Conservation (phyloP, 2,797 vertebrate genomes). For the Micropoecilia bifurca region DNA sequence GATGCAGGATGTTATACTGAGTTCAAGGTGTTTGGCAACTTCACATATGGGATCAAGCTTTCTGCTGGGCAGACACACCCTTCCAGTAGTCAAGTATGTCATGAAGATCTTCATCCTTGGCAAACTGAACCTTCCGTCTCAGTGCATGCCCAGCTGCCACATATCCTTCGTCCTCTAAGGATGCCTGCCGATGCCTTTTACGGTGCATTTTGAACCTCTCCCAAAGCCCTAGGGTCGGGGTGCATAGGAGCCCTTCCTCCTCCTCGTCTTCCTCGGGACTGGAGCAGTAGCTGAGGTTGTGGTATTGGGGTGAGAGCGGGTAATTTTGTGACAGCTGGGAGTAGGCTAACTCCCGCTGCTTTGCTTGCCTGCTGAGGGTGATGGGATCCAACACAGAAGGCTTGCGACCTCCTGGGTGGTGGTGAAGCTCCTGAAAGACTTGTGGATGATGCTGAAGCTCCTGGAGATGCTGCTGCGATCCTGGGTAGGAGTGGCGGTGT, state of each 20-base stretch:
- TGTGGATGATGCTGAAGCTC: conserved; percentile 87
- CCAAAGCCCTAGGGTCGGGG: conserved; percentile 93
- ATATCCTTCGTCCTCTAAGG: conserved; percentile 89
- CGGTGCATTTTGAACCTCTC: conserved; percentile 95
- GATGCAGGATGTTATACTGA: conserved; percentile 35
- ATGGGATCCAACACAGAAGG: conserved; percentile 93
- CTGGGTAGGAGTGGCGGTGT: conserved; percentile 95
- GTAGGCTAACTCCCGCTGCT: conserved; percentile 93
- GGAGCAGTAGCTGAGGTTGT: conserved; percentile 94
- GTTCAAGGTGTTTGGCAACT: conserved; percentile 31
- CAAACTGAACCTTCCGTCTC: conserved; percentile 97
- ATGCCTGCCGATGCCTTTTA: conserved; percentile 88
- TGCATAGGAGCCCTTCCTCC: conserved; percentile 86
- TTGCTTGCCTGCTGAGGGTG: conserved; percentile 89
- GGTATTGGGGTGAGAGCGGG: conserved; percentile 93
- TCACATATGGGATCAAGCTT: conserved; percentile 84
- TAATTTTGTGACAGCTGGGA: conserved; percentile 95
- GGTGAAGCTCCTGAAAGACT: conserved; percentile 86
- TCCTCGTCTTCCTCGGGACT: conserved; percentile 88
- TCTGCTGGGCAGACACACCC: conserved; percentile 97
- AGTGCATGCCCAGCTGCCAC: conserved; percentile 97
- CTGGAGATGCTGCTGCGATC: conserved; percentile 90
- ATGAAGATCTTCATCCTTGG: conserved; percentile 98
- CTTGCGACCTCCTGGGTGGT: conserved; percentile 83
- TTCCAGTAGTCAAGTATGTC: conserved; percentile 99